phyloP scores from a whole-genome alignment of 2,888 invertebrate species.

The Pristionchus fissidentatus region DNA sequence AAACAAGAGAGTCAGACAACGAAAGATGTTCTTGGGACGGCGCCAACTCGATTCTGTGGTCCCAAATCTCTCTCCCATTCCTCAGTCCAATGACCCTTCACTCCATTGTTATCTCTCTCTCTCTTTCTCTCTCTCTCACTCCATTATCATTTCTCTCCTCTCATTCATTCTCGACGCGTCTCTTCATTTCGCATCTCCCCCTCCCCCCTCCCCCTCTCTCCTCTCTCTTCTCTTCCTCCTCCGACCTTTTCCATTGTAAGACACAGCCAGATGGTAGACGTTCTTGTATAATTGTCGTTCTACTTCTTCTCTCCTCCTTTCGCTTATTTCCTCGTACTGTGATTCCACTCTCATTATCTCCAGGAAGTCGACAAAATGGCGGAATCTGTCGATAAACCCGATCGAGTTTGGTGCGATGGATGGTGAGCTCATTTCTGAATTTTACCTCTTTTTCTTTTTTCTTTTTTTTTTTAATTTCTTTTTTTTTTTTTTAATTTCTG shows the following conservation, averaged over 20 bases:
- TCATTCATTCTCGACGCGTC: slow-evolving; percentile 9
- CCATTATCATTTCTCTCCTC: slow-evolving; percentile 21
- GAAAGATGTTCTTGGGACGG: too few relatives aligned
- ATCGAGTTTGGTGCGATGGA: slow-evolving; percentile 74
- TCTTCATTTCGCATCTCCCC: background rate
- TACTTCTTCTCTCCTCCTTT: background rate
- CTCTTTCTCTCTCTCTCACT: background rate
- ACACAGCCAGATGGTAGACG: background rate
- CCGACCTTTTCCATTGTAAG: too few relatives aligned
- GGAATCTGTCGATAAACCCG: slow-evolving; percentile 52
- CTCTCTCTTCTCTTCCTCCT: background rate
- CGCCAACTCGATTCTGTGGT: too few relatives aligned
- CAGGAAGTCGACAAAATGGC: background rate
- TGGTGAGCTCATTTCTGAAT: slow-evolving; percentile 57
- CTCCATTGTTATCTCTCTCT: slow-evolving; percentile 34
- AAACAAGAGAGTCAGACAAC: too few relatives aligned
- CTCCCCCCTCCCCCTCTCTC: background rate
- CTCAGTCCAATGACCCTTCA: background rate
- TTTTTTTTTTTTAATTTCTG: background rate
- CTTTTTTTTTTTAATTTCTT: background rate
- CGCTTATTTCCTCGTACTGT: background rate
- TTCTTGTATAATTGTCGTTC: background rate
- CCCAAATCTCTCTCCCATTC: background rate
- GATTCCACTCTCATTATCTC: background rate
- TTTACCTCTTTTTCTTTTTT: background rate